Evolutionary conservation across 1,140 invertebrate genomes (phyloP).

Genomic region (Telenomus remus): DNA sequence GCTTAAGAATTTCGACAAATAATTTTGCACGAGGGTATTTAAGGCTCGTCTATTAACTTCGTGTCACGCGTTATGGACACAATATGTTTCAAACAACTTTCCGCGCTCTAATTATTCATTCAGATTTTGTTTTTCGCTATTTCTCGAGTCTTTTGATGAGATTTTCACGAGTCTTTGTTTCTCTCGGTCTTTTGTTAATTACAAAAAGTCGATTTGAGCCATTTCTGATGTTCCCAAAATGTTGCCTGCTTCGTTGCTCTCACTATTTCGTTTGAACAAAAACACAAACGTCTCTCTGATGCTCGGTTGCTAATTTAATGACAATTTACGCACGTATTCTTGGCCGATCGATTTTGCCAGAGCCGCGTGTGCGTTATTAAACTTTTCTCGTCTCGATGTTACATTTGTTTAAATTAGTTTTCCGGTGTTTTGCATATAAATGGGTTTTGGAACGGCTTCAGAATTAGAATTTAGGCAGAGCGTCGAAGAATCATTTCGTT

Average conservation of each 20-base stretch:
- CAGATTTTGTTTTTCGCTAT: slow-evolving; percentile 29
- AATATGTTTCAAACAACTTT: slow-evolving; percentile 44
- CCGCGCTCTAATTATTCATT: slow-evolving; percentile 40
- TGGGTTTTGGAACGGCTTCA: slow-evolving; percentile 20
- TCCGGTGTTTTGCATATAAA: slow-evolving; percentile 44
- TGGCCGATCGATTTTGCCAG: slow-evolving; percentile 19
- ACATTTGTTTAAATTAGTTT: slow-evolving; percentile 54
- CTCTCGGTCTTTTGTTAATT: slow-evolving; percentile 22
- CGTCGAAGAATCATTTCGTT: slow-evolving; percentile 4
- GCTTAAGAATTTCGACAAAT: slow-evolving; percentile 58
- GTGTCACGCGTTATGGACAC: slow-evolving; percentile 38
- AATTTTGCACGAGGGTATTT: slow-evolving; percentile 50
- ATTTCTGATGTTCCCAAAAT: background rate
- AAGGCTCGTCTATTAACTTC: slow-evolving; percentile 49
- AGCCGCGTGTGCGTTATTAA: slow-evolving; percentile 23
- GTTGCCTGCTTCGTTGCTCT: background rate
- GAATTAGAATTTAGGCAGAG: slow-evolving; percentile 30
- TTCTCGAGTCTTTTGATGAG: slow-evolving; percentile 7
- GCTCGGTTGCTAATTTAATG: slow-evolving; percentile 14
- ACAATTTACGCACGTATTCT: slow-evolving; percentile 20
- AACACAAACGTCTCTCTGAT: background rate
- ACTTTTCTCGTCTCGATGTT: slow-evolving; percentile 36
- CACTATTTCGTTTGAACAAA: background rate
- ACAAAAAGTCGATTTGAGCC: background rate
- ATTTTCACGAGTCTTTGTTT: background rate